A percentile compares a stretch with the other conserved stretches of the same genome.
phyloP scores from a whole-genome alignment of 2,797 vertebrate genomes.

The Thalassophryne amazonica region DNA sequence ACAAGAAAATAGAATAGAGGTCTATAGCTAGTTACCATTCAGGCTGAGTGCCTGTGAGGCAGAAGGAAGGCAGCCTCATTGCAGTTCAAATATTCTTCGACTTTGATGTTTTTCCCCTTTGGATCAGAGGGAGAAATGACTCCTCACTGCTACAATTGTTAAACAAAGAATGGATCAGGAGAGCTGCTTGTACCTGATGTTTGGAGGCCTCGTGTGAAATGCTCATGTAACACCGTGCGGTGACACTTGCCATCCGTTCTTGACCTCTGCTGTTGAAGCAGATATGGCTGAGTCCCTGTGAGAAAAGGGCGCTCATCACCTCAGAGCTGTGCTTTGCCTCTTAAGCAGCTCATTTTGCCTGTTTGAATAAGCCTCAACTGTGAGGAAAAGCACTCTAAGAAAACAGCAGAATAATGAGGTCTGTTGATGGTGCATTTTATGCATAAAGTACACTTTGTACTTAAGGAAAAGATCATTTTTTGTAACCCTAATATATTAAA shows the following conservation, averaged over 20 bases:
- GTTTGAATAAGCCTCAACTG: not conserved
- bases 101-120: constrained; percentile 33
- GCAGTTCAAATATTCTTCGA: constrained; percentile 45
- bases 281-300: constrained; percentile 28
- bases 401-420: too few relatives aligned
- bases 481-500: too few relatives aligned
- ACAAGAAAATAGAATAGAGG: constrained; percentile 35
- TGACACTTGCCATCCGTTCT: not conserved
- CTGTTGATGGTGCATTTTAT: too few relatives aligned
- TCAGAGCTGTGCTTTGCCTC: constrained; percentile 23
- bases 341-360: constrained; percentile 11
- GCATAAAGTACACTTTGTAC: too few relatives aligned
- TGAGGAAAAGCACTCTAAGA: not conserved
- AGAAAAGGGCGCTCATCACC: constrained; percentile 24
- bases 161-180: not conserved
- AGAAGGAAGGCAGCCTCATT: constrained; percentile 28
- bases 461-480: too few relatives aligned
- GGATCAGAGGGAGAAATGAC: not conserved
- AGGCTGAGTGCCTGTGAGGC: constrained; percentile 45
- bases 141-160: not conserved
- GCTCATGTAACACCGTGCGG: not conserved
- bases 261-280: constrained; percentile 8
- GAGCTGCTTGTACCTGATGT: too few relatives aligned
- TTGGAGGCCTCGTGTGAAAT: not conserved
- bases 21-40: constrained; percentile 66